phyloP scores from a whole-genome alignment of 2,797 vertebrate genomes.

The Apodemus agrarius region DNA sequence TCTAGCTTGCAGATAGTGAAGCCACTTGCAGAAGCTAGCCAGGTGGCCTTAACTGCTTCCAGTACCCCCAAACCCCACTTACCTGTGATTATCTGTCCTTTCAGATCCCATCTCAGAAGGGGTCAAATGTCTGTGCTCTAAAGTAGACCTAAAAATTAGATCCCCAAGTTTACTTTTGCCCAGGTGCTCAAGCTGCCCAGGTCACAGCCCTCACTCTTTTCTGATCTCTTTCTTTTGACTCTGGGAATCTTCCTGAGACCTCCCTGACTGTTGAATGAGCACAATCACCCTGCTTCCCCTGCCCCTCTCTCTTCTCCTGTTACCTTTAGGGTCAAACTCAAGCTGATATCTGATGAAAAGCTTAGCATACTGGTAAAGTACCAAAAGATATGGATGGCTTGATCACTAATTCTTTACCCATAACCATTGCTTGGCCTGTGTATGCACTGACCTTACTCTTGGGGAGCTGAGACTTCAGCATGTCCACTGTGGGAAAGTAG shows the following conservation, averaged over 20 bases:
- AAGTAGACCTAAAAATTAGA: background rate
- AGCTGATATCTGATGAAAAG: background rate
- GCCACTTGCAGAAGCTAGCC: background rate
- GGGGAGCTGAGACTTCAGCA: background rate
- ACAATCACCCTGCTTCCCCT: background rate
- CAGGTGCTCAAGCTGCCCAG: too few species aligned
- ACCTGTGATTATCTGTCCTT: accelerated
- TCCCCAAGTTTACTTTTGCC: background rate
- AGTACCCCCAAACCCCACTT: background rate
- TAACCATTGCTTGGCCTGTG: too few species aligned
- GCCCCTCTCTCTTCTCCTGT: background rate
- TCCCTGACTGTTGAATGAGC: background rate
- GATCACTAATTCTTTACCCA: background rate
- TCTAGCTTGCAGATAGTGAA: background rate
- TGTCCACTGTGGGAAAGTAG: background rate
- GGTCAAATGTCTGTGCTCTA: background rate
- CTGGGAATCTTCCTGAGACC: background rate
- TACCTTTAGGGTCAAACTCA: background rate
- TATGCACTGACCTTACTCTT: background rate
- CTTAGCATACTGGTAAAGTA: background rate
- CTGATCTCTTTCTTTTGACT: background rate
- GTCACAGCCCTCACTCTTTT: background rate
- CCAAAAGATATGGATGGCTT: background rate
- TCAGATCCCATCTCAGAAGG: background rate
- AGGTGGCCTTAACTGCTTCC: background rate